Conservation (phyloP, 2,113 vertebrate species). For the Anarrhichthys ocellatus region DNA sequence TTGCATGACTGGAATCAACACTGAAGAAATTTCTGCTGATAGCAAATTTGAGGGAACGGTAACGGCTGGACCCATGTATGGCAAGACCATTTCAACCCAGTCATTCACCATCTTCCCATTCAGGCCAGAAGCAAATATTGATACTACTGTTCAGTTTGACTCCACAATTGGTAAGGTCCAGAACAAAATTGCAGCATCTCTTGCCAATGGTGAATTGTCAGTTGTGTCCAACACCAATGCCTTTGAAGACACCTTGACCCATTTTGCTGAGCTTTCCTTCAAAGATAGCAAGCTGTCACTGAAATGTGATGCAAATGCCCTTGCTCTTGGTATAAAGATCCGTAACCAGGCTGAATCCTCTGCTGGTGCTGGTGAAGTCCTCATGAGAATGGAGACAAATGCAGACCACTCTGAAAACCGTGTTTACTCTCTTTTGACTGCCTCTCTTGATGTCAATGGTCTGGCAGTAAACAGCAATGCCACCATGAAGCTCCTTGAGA, state of each 20-base stretch:
- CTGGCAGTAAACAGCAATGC: conserved; percentile 80
- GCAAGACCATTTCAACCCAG: conserved; percentile 78
- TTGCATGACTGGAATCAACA: conserved; percentile 72
- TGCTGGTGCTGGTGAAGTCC: conserved; percentile 80
- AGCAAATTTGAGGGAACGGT: conserved; percentile 81
- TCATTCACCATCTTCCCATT: conserved; percentile 75
- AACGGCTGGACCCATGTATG: conserved; percentile 80
- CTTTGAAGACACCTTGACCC: conserved; percentile 84
- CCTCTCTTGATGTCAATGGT: conserved; percentile 85
- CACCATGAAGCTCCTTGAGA: conserved; percentile 80
- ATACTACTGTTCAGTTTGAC: conserved; percentile 86
- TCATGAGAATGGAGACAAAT: conserved; percentile 86
- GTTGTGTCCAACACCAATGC: conserved; percentile 85
- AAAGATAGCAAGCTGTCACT: conserved; percentile 84
- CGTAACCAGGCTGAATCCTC: conserved; percentile 85
- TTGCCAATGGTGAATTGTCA: conserved; percentile 79
- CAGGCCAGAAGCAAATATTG: conserved; percentile 77
- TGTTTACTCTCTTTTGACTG: conserved; percentile 83
- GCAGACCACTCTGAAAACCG: conserved; percentile 79
- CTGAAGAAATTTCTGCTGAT: conserved; percentile 78
- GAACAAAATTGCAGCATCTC: conserved; percentile 83
- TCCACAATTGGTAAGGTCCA: conserved; percentile 84
- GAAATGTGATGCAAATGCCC: conserved; percentile 85
- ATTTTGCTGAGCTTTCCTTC: conserved; percentile 83
- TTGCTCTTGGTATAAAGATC: conserved; percentile 78